Evolutionary conservation across 2,888 invertebrate species (phyloP).

Genomic region (Agrochola litura): DNA sequence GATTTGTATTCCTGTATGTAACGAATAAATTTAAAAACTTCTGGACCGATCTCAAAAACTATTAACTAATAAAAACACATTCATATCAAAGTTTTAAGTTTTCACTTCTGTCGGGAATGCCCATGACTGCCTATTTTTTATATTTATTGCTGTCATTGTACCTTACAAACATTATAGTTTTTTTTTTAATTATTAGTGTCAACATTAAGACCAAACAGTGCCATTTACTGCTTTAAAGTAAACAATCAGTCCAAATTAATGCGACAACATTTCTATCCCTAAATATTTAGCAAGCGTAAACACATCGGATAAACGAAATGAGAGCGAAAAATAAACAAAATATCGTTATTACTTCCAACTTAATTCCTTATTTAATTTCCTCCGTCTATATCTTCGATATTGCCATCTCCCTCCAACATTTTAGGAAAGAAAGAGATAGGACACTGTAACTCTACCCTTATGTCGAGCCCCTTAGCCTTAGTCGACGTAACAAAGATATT

Average conservation of each 20-base stretch:
- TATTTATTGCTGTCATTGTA: neutral
- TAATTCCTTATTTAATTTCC: constrained; percentile 62
- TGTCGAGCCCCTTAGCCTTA: constrained; percentile 59
- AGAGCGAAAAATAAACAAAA: constrained; percentile 57
- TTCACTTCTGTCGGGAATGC: too few species aligned
- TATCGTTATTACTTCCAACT: constrained; percentile 45
- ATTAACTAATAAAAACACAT: too few species aligned
- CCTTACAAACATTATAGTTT: neutral
- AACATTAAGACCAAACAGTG: neutral
- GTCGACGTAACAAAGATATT: constrained; percentile 72
- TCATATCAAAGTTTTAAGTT: too few species aligned
- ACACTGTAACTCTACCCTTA: constrained; percentile 46
- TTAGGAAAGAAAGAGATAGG: constrained; percentile 28
- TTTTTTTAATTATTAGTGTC: neutral
- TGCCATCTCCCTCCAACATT: constrained; percentile 20
- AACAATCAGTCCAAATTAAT: constrained; percentile 7
- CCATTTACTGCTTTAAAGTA: neutral
- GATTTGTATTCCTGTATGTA: too few species aligned
- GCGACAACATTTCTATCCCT: neutral
- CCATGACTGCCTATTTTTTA: too few species aligned
- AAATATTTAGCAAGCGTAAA: constrained; percentile 26
- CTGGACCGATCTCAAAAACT: too few species aligned
- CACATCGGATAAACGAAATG: constrained; percentile 5
- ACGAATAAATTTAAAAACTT: too few species aligned
- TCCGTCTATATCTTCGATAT: constrained; percentile 37